phyloP scores from a whole-genome alignment of 1,140 invertebrate species.

The Rhysida immarginata region DNA sequence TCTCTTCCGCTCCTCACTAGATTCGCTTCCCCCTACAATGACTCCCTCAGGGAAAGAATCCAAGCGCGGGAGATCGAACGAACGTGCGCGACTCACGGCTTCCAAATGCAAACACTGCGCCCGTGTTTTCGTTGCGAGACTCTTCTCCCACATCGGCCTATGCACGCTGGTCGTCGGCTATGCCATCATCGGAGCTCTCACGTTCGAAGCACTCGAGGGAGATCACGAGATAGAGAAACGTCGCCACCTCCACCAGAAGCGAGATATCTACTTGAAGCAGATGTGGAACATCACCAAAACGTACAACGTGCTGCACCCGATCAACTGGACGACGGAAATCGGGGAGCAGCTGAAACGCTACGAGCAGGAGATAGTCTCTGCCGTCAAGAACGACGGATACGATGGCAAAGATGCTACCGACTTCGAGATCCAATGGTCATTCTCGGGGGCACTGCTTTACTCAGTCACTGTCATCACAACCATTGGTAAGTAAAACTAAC shows the following conservation, averaged over 20 bases:
- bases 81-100: neutral
- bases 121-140: conserved; percentile 27
- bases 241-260: conserved; percentile 15
- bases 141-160: conserved; percentile 68
- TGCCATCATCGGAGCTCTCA: conserved; percentile 81
- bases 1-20: too few species aligned
- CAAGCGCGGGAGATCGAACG: too few species aligned
- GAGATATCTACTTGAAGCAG: conserved; percentile 20
- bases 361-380: conserved; percentile 55
- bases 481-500: conserved; percentile 48
- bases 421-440: conserved; percentile 52
- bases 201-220: conserved; percentile 74
- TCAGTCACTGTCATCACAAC: conserved; percentile 70
- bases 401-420: conserved; percentile 50
- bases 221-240: conserved; percentile 36
- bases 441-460: conserved; percentile 60
- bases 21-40: too few species aligned
- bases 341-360: conserved; percentile 56
- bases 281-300: conserved; percentile 56
- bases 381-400: conserved; percentile 56
- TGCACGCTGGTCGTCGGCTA: conserved; percentile 87
- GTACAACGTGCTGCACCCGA: conserved; percentile 58
- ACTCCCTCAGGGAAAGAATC: too few species aligned
- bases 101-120: conserved; percentile 21
- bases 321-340: conserved; percentile 53